These are phyloP conservation scores for Syngnathoides biaculeatus DNA, from an alignment of 2,113 vertebrate genomes.

Conservation along the genomic window DNA sequence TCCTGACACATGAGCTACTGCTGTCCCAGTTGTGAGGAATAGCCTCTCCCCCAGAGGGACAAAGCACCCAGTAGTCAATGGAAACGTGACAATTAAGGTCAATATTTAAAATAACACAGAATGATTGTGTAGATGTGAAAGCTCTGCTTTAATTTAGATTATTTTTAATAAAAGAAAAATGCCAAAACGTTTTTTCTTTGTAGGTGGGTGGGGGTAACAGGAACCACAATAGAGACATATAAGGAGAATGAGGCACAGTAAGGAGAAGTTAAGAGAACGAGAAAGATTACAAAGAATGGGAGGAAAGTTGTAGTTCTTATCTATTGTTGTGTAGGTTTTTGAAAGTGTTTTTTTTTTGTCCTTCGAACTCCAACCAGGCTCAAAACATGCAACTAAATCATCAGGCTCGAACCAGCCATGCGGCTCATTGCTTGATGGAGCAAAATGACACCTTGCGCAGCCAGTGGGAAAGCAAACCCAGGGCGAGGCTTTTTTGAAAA, in stretches of 20 bases:
- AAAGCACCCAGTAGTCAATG: background rate
- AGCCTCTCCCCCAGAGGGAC: background rate
- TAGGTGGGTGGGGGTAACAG: slow-evolving; percentile 8
- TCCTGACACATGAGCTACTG: background rate
- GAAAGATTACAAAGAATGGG: slow-evolving; percentile 30
- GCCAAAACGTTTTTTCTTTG: background rate
- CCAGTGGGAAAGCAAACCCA: slow-evolving; percentile 42
- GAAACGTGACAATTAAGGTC: background rate
- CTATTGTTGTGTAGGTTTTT: slow-evolving; percentile 15
- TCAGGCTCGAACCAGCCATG: slow-evolving; percentile 44
- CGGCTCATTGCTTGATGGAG: slow-evolving; percentile 34
- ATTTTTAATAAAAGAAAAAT: slow-evolving; percentile 13
- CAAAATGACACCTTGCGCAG: slow-evolving; percentile 39
- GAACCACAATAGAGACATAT: slow-evolving; percentile 16
- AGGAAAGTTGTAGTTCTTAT: slow-evolving; percentile 10
- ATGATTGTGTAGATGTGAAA: background rate
- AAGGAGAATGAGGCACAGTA: slow-evolving; percentile 17
- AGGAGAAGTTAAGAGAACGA: slow-evolving; percentile 16
- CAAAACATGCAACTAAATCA: slow-evolving; percentile 44
- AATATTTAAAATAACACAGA: background rate
- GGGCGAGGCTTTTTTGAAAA: background rate
- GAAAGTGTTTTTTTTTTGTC: slow-evolving; percentile 11
- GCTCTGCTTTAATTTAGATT: background rate
- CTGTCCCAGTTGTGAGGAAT: background rate
- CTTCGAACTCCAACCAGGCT: slow-evolving; percentile 19